Evolutionary conservation across 2,888 invertebrate genomes (phyloP), one percentile per base, ranked within the genome.

Genomic region (Dynastes maya): DNA sequence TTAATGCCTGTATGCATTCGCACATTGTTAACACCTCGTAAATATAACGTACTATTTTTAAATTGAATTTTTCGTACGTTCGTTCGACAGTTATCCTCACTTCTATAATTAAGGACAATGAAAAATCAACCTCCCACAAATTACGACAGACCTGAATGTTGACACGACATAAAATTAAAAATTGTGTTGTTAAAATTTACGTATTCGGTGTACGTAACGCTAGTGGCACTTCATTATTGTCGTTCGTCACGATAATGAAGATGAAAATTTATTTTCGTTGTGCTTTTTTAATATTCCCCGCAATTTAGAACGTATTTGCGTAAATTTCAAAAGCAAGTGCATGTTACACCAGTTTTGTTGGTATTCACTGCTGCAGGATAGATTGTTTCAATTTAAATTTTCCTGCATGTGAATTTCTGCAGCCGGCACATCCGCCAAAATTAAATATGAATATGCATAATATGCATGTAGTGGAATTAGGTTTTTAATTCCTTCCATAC

Each of bases 71-170:
- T 6, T 22, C 53, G 16, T 61, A 6, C 27, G 27, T 22, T 27
- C 1, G 55, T 55, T 55, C 6, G 27, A 2, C 13, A 29, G 11
- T 11, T 29, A 61, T 61, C 29, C 27, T 1, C 27, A 13, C 27
- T 8, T 27, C 49, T 22, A 27, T 68, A 45, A 49, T 68, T 68
- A 68, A 8, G 22, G 16, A 11, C 49, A 68, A 68, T 68, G 67
- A 68, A 68, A 67, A 45, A 68, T 45, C 49, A 65, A 65, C 49
- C 45, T 22, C 1, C 6, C 22, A 13, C 49, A 49, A 65, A 65
- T 65, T 40, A 65, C 40, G 1, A 13, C 22, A 27, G 8, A 68
- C 49, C 9, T 27, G 13, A 65, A 65, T 27, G 11, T 0, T 37
- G 32, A 5, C 4, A 45, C 45, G 49, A 22, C 49, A 11, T 45